Base-by-base conservation (phyloP, 2,888 invertebrate genomes). In the Meteorus cinctellus region DNA sequence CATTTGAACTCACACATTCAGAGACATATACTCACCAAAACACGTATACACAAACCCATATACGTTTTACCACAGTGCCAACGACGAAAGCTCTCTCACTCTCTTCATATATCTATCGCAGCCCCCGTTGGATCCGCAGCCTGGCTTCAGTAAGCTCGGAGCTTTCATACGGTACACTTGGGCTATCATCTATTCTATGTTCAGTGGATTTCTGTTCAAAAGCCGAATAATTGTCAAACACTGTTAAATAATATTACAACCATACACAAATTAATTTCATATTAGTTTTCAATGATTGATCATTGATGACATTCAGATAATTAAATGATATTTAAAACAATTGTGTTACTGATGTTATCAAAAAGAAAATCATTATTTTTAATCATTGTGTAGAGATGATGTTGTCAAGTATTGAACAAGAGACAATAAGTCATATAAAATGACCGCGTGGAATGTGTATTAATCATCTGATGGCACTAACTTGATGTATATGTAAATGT, bases 71-170 rank as follows among this genome's bases (percentile, higher is more conserved):
- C 68, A 73, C 60, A 72, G 71, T 71, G 74, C 41, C 75, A 73
- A 78, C 77, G 66, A 80, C 79, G 79, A 80, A 80, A 83, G 81
- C 81, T 82, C 75, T 74, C 75, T 68, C 63, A 74, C 72, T 70
- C 73, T 73, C 48, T 59, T 24, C 41, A 29, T 79, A 63, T 72
- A 65, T 62, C 79, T 76, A 76, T 77, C 73, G 60, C 19, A 73
- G 68, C 66, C 63, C 63, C 63, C 48, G 45, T 71, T 34, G 41
- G 63, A 29, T 19, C 80, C 80, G 82, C 79, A 80, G 82, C 84
- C 84, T 81, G 85, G 84, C 85, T 83, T 88, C 88, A 89, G 89
- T 89, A 86, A 88, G 89, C 88, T 87, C 84, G 82, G 84, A 88
- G 87, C 88, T 88, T 87, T 86, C 83, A 83, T 80, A 80, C 86